A percentile compares a stretch with the other conserved stretches of the same genome.
phyloP scores from a whole-genome alignment of 2,888 invertebrate genomes.

The Piscicola geometra region DNA sequence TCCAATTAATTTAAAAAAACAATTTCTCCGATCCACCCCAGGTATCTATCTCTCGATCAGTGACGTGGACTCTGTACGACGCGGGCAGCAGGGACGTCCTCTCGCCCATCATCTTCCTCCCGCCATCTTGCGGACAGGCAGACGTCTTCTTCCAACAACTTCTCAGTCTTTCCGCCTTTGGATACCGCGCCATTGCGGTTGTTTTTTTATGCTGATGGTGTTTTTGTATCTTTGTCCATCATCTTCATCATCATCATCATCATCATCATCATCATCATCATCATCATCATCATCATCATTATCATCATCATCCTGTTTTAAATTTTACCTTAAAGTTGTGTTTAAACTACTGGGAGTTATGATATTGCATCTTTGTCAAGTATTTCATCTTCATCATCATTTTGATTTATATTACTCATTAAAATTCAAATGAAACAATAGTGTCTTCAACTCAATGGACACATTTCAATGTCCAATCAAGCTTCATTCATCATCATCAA shows the following conservation, averaged over 20 bases:
- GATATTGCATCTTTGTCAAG: constrained; percentile 25
- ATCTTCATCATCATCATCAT: constrained; percentile 21
- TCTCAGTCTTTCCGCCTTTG: constrained; percentile 71
- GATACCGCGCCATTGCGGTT: constrained; percentile 76
- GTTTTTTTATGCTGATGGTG: too few relatives aligned
- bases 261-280: constrained; percentile 22
- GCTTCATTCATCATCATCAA: too few relatives aligned
- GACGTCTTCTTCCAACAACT: constrained; percentile 82
- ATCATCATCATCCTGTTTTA: background rate
- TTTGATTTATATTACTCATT: too few relatives aligned
- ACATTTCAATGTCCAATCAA: too few relatives aligned
- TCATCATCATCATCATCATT: constrained; percentile 15
- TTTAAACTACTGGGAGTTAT: background rate
- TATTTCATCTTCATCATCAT: background rate
- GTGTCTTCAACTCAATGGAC: too few relatives aligned
- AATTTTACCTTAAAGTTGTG: background rate
- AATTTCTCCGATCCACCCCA: constrained; percentile 38
- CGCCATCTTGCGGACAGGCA: constrained; percentile 81
- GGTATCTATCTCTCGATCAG: constrained; percentile 67
- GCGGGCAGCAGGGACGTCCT: constrained; percentile 74
- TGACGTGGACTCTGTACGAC: constrained; percentile 83
- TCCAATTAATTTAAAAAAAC: background rate
- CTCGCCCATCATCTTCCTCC: constrained; percentile 76
- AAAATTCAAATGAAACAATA: too few relatives aligned
- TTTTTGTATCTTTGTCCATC: constrained; percentile 2